These are phyloP conservation scores for Spisula solida DNA, from an alignment of 2,888 invertebrate species.

Conservation along the genomic window DNA sequence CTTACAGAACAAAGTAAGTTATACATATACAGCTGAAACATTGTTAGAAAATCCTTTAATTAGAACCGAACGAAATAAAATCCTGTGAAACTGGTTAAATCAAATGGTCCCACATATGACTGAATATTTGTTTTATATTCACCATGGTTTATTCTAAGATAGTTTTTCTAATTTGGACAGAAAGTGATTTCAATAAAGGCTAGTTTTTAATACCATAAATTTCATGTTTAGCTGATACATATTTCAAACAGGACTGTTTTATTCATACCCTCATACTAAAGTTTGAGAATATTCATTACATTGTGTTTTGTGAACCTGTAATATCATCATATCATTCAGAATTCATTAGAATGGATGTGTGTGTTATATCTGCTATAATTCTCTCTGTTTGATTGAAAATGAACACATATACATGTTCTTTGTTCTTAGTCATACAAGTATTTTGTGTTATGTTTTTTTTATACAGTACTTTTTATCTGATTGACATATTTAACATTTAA, in stretches of 20 bases:
- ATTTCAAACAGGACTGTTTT: neutral
- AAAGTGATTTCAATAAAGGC: too few relatives aligned
- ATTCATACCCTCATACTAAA: neutral
- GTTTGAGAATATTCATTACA: neutral
- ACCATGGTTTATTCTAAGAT: too few relatives aligned
- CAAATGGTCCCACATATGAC: too few relatives aligned
- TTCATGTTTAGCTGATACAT: neutral
- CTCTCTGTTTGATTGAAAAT: neutral
- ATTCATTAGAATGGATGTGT: neutral
- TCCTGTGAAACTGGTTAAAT: too few relatives aligned
- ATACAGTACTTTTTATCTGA: neutral
- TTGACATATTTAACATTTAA: neutral
- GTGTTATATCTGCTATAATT: neutral
- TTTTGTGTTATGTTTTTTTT: neutral
- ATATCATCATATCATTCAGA: neutral
- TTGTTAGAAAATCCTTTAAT: too few relatives aligned
- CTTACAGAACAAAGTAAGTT: too few relatives aligned
- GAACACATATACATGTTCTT: neutral
- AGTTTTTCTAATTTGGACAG: too few relatives aligned
- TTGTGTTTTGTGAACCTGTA: neutral
- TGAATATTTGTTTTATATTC: too few relatives aligned
- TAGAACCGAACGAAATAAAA: too few relatives aligned
- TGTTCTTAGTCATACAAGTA: conserved; percentile 14
- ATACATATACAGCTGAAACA: too few relatives aligned
- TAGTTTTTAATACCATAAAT: too few relatives aligned